These are phyloP conservation scores for Brachymystax lenok DNA, from an alignment of 2,797 vertebrate genomes.

Conservation along the genomic window DNA sequence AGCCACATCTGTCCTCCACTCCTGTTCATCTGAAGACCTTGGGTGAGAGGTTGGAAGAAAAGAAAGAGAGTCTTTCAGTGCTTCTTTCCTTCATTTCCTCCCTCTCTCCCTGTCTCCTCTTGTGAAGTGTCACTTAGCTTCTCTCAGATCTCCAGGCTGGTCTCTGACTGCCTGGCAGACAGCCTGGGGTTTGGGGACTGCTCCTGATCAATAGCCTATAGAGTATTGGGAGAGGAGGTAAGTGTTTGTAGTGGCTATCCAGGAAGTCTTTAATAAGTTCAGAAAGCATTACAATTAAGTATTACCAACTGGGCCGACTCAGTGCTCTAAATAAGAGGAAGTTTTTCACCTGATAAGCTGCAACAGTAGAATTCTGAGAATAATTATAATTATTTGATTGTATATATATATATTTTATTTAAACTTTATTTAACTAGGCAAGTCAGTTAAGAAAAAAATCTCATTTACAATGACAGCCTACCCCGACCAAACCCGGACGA, in stretches of 20 bases:
- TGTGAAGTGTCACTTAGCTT: constrained; percentile 68
- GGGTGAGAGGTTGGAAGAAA: constrained; percentile 54
- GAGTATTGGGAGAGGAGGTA: constrained; percentile 20
- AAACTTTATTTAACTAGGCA: too few species aligned
- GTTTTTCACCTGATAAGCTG: not conserved
- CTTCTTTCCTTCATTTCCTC: constrained; percentile 46
- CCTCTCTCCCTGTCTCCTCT: constrained; percentile 55
- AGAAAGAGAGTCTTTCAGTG: constrained; percentile 66
- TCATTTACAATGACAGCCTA: too few species aligned
- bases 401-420: too few species aligned
- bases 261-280: not conserved
- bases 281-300: not conserved
- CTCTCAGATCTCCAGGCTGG: constrained; percentile 53
- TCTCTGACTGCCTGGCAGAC: constrained; percentile 31
- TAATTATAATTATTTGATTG: too few species aligned
- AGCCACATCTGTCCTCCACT: constrained; percentile 13
- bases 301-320: not conserved
- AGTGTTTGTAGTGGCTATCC: constrained; percentile 16
- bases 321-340: not conserved
- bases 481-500: too few species aligned
- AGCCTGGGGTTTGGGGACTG: constrained; percentile 41
- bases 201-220: constrained; percentile 59
- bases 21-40: constrained; percentile 46
- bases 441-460: too few species aligned
- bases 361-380: too few species aligned